Conservation (phyloP, 2,797 vertebrate species). For the Gymnocypris eckloni region DNA sequence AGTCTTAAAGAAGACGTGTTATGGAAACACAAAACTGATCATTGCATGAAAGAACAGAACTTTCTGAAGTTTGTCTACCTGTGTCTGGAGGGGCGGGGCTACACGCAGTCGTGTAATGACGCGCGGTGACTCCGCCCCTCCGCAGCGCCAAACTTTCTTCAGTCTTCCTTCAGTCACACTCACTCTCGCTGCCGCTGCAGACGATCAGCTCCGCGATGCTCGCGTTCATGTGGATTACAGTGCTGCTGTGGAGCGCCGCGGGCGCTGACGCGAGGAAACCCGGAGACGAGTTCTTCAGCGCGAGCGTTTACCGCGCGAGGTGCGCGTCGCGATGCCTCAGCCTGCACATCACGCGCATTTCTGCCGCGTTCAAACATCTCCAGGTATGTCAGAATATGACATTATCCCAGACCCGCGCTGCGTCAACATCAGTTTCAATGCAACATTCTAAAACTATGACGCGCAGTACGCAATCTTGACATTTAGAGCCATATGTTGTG, state of each 20-base stretch:
- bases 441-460: neutral
- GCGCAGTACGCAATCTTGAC: neutral
- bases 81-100: conserved; percentile 61
- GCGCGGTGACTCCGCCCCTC: conserved; percentile 74
- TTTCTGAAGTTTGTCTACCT: conserved; percentile 67
- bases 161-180: conserved; percentile 48
- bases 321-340: conserved; percentile 94
- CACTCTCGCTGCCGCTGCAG: conserved; percentile 63
- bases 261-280: conserved; percentile 78
- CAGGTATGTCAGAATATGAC: conserved; percentile 80
- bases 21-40: neutral
- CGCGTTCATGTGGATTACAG: conserved; percentile 84
- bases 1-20: neutral
- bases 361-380: conserved; percentile 89
- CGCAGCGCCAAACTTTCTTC: conserved; percentile 82
- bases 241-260: conserved; percentile 71
- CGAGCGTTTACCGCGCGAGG: conserved; percentile 86
- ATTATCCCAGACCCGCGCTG: neutral
- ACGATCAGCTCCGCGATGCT: conserved; percentile 65
- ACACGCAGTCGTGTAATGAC: conserved; percentile 78
- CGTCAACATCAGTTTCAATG: neutral
- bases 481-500: neutral
- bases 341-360: conserved; percentile 96
- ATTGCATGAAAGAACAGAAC: neutral
- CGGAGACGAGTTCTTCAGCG: conserved; percentile 84